A percentile compares a stretch with the other conserved stretches of the same genome.
phyloP scores from a whole-genome alignment of 2,797 vertebrate genomes.

The Gallirallus australis region DNA sequence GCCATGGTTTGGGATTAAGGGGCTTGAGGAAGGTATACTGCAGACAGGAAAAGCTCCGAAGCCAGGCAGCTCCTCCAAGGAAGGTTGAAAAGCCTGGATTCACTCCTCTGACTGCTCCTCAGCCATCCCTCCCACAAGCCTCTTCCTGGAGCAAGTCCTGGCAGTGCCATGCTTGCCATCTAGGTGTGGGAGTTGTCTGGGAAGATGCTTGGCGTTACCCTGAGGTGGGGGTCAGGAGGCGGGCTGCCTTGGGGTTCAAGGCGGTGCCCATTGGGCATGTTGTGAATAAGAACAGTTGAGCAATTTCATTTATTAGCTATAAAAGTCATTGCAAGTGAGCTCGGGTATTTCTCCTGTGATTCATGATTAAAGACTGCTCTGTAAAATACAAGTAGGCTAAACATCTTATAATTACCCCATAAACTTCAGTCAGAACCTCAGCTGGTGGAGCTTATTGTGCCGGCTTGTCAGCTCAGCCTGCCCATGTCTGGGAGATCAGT shows the following conservation, averaged over 20 bases:
- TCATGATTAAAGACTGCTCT: not conserved
- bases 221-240: not conserved
- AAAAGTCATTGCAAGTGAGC: not conserved
- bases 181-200: not conserved
- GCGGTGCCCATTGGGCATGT: not conserved
- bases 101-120: not conserved
- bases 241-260: not conserved
- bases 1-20: not conserved
- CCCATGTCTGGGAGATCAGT: not conserved
- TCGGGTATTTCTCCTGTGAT: not conserved
- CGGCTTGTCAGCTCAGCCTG: not conserved
- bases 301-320: conserved; percentile 22
- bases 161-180: not conserved
- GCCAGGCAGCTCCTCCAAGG: not conserved
- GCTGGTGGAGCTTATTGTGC: not conserved
- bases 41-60: not conserved
- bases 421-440: not conserved
- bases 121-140: accelerated
- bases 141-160: not conserved
- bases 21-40: not conserved
- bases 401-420: not conserved
- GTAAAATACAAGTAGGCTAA: not conserved
- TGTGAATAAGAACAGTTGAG: conserved; percentile 8
- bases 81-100: not conserved
- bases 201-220: not conserved